Evolutionary conservation across 2,797 vertebrate genomes (phyloP).

Genomic region (Pangasius krempfi): DNA sequence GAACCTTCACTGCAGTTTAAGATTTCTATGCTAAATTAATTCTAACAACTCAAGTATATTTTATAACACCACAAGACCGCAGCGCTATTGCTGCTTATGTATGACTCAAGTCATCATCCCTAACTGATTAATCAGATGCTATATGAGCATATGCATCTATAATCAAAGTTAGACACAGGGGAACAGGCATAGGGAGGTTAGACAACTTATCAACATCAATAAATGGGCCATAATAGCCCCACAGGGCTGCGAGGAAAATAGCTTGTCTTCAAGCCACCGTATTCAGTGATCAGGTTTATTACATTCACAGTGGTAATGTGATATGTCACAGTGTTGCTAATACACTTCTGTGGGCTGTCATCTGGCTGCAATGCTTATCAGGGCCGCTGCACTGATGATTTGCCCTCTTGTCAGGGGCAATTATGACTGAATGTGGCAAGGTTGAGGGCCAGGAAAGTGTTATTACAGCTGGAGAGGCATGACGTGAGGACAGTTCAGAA

Average conservation of each 20-base stretch:
- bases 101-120: slow-evolving; percentile 43
- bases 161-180: slow-evolving; percentile 43
- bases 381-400: slow-evolving; percentile 88
- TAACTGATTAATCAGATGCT: slow-evolving; percentile 56
- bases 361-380: slow-evolving; percentile 99
- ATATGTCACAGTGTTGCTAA: slow-evolving; percentile 94
- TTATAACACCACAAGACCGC: background rate
- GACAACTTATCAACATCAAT: slow-evolving; percentile 85
- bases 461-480: slow-evolving; percentile 66
- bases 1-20: slow-evolving; percentile 29
- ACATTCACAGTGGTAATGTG: slow-evolving; percentile 98
- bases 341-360: slow-evolving; percentile 97
- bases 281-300: slow-evolving; percentile 87
- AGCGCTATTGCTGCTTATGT: slow-evolving; percentile 27
- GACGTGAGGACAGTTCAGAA: slow-evolving; percentile 60
- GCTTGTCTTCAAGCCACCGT: slow-evolving; percentile 90
- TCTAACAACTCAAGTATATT: background rate
- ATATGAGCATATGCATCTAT: slow-evolving; percentile 45
- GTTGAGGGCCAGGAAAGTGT: slow-evolving; percentile 80
- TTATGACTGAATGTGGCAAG: slow-evolving; percentile 90
- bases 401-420: slow-evolving; percentile 98
- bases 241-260: slow-evolving; percentile 85
- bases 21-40: slow-evolving; percentile 27
- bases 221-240: slow-evolving; percentile 91
- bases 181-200: slow-evolving; percentile 65